Evolutionary conservation across 35 echinoderm and acorn worm species (phyloP).

Genomic region (Hemicentrotus pulcherrimus): DNA sequence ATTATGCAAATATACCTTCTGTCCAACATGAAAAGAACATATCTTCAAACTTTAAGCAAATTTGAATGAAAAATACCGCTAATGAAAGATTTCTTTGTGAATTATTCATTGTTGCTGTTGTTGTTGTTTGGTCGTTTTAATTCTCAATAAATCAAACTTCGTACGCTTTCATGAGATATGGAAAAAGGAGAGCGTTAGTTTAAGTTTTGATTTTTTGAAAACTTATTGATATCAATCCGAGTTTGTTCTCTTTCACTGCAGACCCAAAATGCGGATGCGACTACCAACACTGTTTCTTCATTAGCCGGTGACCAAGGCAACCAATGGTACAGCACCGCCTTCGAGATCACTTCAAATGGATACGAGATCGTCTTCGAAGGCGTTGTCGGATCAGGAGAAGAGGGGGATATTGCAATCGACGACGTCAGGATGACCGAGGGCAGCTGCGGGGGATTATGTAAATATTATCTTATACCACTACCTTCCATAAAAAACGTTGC

Average conservation of each 20-base stretch:
- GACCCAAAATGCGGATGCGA: constrained; percentile 27
- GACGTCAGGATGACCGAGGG: constrained; percentile 55
- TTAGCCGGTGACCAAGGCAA: constrained; percentile 51
- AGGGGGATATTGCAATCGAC: constrained; percentile 75
- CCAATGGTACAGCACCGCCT: constrained; percentile 29
- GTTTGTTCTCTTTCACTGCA: neutral
- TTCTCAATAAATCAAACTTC: too few relatives aligned
- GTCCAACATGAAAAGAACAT: too few relatives aligned
- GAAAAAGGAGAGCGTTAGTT: too few relatives aligned
- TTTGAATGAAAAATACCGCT: too few relatives aligned
- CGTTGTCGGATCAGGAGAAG: constrained; percentile 23
- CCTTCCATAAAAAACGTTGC: too few relatives aligned
- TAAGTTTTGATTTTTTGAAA: too few relatives aligned
- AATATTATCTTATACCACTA: neutral
- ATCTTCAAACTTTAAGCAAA: too few relatives aligned
- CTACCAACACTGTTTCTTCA: neutral
- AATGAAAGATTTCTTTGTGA: too few relatives aligned
- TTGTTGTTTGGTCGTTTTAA: too few relatives aligned
- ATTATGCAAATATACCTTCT: too few relatives aligned
- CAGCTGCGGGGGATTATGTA: constrained; percentile 30
- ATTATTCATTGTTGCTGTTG: too few relatives aligned
- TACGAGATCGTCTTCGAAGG: constrained; percentile 71
- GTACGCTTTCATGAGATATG: too few relatives aligned
- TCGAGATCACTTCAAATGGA: constrained; percentile 42
- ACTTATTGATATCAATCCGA: neutral